Evolutionary conservation across 2,888 invertebrate species (phyloP).

Genomic region (Ophioninae sp.): DNA sequence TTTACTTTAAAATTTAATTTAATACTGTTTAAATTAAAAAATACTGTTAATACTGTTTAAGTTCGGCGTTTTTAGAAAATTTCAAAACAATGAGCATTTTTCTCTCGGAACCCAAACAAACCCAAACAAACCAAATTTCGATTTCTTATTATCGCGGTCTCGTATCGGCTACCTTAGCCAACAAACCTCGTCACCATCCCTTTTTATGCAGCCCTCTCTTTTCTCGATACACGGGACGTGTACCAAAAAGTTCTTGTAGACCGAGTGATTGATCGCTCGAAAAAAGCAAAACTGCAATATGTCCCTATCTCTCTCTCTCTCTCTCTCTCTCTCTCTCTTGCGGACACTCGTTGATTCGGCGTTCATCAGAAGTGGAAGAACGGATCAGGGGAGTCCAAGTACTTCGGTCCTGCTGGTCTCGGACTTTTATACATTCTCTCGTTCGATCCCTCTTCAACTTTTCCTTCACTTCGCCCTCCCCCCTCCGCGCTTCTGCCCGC

Average conservation of each 20-base stretch:
- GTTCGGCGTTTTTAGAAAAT: too few relatives aligned
- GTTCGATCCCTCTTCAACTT: slow-evolving; percentile 41
- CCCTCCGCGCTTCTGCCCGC: background rate
- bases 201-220: slow-evolving; percentile 50
- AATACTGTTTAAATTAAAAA: too few relatives aligned
- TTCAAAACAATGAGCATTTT: too few relatives aligned
- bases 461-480: slow-evolving; percentile 35
- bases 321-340: background rate
- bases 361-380: slow-evolving; percentile 19
- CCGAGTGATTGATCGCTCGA: slow-evolving; percentile 77
- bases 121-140: background rate
- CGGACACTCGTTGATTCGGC: slow-evolving; percentile 46
- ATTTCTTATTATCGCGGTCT: slow-evolving; percentile 16
- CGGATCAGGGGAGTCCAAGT: slow-evolving; percentile 27
- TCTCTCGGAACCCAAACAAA: too few relatives aligned
- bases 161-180: too few relatives aligned
- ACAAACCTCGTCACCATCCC: slow-evolving; percentile 22
- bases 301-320: slow-evolving; percentile 30
- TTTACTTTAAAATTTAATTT: too few relatives aligned
- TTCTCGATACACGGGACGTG: slow-evolving; percentile 70
- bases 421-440: slow-evolving; percentile 54
- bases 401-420: slow-evolving; percentile 51
- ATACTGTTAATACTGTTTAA: too few relatives aligned
- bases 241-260: slow-evolving; percentile 72
- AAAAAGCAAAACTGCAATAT: slow-evolving; percentile 73